Evolutionary conservation across 2,888 invertebrate genomes (phyloP).

Genomic region (Mythimna impura): DNA sequence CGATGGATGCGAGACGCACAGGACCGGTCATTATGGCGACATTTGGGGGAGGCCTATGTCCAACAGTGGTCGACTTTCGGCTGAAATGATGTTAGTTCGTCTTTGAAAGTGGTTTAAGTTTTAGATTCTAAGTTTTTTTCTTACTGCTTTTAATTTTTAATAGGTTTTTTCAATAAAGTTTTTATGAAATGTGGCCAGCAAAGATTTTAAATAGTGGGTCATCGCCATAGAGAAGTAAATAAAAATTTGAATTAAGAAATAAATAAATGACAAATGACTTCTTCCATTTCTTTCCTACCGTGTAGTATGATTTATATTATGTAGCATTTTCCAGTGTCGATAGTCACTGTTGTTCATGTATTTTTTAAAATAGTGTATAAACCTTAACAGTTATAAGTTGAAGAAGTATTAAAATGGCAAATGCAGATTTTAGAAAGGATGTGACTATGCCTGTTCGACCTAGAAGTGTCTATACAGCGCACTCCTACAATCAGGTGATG

Average conservation of each 20-base stretch:
- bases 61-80: too few species aligned
- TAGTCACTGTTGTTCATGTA: conserved; percentile 84
- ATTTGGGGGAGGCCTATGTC: too few species aligned
- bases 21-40: too few species aligned
- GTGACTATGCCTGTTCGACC: conserved; percentile 90
- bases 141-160: too few species aligned
- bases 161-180: conserved; percentile 1
- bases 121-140: too few species aligned
- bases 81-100: too few species aligned
- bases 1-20: too few species aligned
- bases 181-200: conserved; percentile 47
- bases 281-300: conserved; percentile 73
- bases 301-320: conserved; percentile 84
- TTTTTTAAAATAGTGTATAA: conserved; percentile 85
- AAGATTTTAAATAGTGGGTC: conserved; percentile 32
- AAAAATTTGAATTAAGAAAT: conserved; percentile 75
- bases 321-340: conserved; percentile 84
- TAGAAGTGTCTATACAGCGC: conserved; percentile 92
- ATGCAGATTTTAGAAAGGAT: conserved; percentile 88
- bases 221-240: conserved; percentile 67
- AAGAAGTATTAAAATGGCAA: conserved; percentile 87
- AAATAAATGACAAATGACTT: conserved; percentile 82
- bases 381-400: conserved; percentile 80
- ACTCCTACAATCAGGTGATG: conserved; percentile 90
- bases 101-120: too few species aligned